Conservation (phyloP, 2,113 vertebrate species). For the Takifugu bimaculatus region DNA sequence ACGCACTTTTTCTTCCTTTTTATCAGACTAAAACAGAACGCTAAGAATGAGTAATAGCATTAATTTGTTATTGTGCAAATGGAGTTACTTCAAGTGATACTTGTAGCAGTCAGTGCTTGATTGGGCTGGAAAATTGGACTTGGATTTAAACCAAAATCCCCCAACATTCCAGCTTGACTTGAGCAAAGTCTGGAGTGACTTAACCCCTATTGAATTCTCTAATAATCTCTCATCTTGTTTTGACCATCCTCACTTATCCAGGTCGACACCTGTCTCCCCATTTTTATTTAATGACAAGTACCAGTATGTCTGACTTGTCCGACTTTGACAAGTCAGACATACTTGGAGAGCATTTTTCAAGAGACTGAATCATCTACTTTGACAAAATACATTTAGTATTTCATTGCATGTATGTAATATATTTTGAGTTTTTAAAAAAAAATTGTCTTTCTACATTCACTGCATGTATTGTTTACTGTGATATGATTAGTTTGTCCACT, state of each 20-base stretch:
- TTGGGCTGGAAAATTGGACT: slow-evolving; percentile 41
- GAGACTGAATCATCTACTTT: neutral
- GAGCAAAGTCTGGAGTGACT: slow-evolving; percentile 26
- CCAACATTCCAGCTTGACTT: slow-evolving; percentile 13
- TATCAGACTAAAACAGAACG: slow-evolving; percentile 23
- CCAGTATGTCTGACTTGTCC: neutral
- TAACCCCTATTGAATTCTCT: slow-evolving; percentile 22
- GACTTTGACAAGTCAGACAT: neutral
- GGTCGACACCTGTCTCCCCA: neutral
- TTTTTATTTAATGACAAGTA: neutral
- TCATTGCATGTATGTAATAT: too few relatives aligned
- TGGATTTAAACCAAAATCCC: slow-evolving; percentile 8
- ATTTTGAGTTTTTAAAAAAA: too few relatives aligned
- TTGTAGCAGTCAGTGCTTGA: slow-evolving; percentile 45
- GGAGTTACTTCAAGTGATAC: slow-evolving; percentile 40
- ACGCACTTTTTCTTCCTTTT: slow-evolving; percentile 51
- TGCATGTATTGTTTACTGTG: too few relatives aligned
- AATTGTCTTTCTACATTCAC: too few relatives aligned
- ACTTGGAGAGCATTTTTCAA: accelerated
- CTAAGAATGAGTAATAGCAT: slow-evolving; percentile 13
- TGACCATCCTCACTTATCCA: slow-evolving; percentile 10
- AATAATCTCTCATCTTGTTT: slow-evolving; percentile 28
- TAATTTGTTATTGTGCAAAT: slow-evolving; percentile 57
- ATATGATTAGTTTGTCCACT: too few relatives aligned
- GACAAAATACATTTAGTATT: too few relatives aligned